Evolutionary conservation across 2,888 invertebrate species (phyloP).

Genomic region (Drosophila leonis): DNA sequence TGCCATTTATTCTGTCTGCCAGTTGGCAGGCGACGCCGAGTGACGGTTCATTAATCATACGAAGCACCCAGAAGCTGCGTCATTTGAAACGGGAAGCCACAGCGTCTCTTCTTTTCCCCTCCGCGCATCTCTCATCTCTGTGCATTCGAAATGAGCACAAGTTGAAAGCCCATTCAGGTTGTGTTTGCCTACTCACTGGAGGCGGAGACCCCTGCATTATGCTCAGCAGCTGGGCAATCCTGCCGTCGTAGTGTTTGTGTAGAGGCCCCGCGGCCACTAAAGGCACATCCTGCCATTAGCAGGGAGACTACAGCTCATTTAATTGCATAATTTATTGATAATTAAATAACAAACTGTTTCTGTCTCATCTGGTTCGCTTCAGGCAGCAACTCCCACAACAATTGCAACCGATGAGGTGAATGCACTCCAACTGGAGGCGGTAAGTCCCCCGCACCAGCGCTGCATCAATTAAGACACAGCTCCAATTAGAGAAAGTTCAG

Average conservation of each 20-base stretch:
- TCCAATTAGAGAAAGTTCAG: conserved; percentile 48
- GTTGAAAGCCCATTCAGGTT: conserved; percentile 41
- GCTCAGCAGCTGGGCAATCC: conserved; percentile 7
- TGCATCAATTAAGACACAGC: conserved; percentile 44
- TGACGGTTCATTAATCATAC: conserved; percentile 61
- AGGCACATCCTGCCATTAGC: conserved; percentile 68
- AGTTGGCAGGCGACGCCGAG: conserved; percentile 4
- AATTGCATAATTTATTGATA: conserved; percentile 80
- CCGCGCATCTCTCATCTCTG: background rate
- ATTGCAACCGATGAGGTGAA: conserved; percentile 67
- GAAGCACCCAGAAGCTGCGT: conserved; percentile 45
- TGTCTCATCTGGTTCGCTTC: conserved; percentile 24
- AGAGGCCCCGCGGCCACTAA: conserved; percentile 43
- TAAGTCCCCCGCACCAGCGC: conserved; percentile 22
- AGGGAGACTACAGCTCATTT: conserved; percentile 38
- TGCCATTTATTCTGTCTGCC: conserved; percentile 3
- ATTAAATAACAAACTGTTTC: conserved; percentile 60
- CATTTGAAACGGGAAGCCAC: conserved; percentile 45
- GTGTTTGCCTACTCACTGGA: conserved; percentile 5
- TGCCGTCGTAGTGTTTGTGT: conserved; percentile 22
- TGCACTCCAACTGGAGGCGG: conserved; percentile 52
- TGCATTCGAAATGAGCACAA: conserved; percentile 42
- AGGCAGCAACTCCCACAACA: conserved; percentile 57
- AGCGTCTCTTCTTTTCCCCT: conserved; percentile 4
- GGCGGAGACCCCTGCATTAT: background rate